Evolutionary conservation across 2,113 vertebrate species (phyloP), one percentile per base, ranked within the genome.

Genomic region (Chloropsis hardwickii): DNA sequence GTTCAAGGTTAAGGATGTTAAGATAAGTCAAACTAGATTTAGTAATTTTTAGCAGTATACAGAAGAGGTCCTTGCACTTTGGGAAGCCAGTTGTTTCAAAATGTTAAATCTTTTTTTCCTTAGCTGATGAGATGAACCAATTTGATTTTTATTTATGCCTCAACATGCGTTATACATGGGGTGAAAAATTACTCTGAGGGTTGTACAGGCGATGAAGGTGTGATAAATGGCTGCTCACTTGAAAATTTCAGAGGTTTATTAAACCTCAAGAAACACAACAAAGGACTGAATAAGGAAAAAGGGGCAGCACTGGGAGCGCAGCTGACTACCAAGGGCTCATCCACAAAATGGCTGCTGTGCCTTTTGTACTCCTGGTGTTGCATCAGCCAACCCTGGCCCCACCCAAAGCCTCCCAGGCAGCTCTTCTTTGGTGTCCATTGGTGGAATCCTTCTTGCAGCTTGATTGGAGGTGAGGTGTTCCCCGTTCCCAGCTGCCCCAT

Each of bases 1-100:
- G 72, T 81, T 92, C 80, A 95, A 95, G 86, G 92, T 94, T 74
- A 92, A 94, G 91, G 76, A 56, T 81, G 61, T 11, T 42, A 35
- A 78, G 84, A 16, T 42, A 83, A 84, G 48, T 78, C 47, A 86
- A 86, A 62, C 19, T 20, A 77, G 66, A 62, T 37, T 87, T 79
- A 37, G 15, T 90, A 19, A 33, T 58, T 81, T 81, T 61, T 50
- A 76, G 60, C 33, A 40, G 13, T 23, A 25, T 77, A 80, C 9
- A 48, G 62, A 53, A 73, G 28, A 91, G 14, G 21, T 31, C 24
- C 17, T 89, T 70, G 47, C 16, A 28, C 56, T 62, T 73, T 64
- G n/a, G 47, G 16, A 6, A 90, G 35, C 57, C 11, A 24, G 9
- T 42, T 81, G 24, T 51, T 81, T 54, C 45, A 19, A 72, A 94